phyloP scores from a whole-genome alignment of 1,140 invertebrate species.

The Macrobrachium nipponense region DNA sequence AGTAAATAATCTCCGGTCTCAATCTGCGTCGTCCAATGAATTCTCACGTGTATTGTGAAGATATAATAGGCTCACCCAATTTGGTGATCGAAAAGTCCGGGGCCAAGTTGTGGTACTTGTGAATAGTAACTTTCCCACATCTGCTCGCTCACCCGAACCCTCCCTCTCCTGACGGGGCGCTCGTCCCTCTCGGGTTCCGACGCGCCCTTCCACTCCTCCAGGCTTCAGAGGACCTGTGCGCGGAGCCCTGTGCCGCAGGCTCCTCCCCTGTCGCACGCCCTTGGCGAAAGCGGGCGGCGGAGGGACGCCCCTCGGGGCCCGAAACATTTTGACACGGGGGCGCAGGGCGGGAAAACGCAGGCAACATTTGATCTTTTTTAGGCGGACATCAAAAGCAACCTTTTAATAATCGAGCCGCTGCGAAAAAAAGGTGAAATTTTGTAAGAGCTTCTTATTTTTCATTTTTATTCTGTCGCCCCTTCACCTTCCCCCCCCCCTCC shows the following conservation, averaged over 20 bases:
- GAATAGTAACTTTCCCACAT: neutral
- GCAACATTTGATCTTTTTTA: constrained; percentile 55
- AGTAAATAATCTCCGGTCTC: constrained; percentile 45
- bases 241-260: too few species aligned
- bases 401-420: constrained; percentile 51
- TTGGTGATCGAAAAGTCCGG: constrained; percentile 51
- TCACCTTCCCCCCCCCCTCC: too few species aligned
- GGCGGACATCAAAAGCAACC: constrained; percentile 54
- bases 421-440: constrained; percentile 50
- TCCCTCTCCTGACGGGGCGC: neutral
- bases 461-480: constrained; percentile 44
- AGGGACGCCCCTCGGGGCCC: neutral
- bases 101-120: constrained; percentile 36
- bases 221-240: too few species aligned
- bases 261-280: too few species aligned
- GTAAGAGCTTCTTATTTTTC: constrained; percentile 48
- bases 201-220: neutral
- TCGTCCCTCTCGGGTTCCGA: neutral
- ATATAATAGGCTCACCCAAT: constrained; percentile 52
- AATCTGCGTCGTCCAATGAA: constrained; percentile 37
- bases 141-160: neutral
- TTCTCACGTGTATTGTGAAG: constrained; percentile 46
- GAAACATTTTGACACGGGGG: constrained; percentile 33
- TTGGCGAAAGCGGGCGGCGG: too few species aligned
- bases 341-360: constrained; percentile 18